These are phyloP conservation scores for Junco hyemalis DNA, from an alignment of 2,113 vertebrate genomes.

Conservation along the genomic window DNA sequence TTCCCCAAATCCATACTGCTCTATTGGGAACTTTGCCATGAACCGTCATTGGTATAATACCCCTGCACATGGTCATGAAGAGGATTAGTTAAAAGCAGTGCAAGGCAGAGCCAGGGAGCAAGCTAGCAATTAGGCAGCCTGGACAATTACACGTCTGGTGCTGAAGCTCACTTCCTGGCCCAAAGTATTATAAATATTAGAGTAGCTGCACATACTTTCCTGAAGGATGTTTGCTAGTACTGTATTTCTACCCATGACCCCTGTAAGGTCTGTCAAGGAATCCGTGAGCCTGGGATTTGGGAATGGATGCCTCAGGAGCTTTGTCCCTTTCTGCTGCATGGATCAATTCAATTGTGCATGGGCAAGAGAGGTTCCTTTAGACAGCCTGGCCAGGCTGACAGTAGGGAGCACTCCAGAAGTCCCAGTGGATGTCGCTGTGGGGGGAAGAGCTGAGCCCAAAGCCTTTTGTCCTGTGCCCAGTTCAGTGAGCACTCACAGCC, in stretches of 20 bases:
- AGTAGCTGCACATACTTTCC: neutral
- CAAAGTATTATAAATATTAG: neutral
- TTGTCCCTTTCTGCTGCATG: neutral
- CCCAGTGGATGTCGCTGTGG: neutral
- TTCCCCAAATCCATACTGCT: neutral
- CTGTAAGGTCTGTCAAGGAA: neutral
- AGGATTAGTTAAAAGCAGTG: neutral
- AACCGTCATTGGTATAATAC: neutral
- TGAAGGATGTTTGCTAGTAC: neutral
- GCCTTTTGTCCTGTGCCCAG: neutral
- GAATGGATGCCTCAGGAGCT: neutral
- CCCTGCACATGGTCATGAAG: neutral
- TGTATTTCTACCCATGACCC: neutral
- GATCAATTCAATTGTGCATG: neutral
- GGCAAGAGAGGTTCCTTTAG: neutral
- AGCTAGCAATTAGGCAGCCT: neutral
- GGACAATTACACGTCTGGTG: neutral
- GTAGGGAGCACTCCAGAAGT: neutral
- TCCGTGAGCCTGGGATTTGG: neutral
- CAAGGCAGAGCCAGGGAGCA: neutral
- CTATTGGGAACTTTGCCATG: neutral
- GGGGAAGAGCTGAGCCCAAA: neutral
- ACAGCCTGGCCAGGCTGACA: neutral
- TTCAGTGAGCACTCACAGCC: neutral
- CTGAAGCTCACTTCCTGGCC: conserved; percentile 7